Percentiles rank a stretch among this genome's conserved stretches.
phyloP scores from a whole-genome alignment of 1,140 invertebrate genomes.

The Halotydeus destructor region DNA sequence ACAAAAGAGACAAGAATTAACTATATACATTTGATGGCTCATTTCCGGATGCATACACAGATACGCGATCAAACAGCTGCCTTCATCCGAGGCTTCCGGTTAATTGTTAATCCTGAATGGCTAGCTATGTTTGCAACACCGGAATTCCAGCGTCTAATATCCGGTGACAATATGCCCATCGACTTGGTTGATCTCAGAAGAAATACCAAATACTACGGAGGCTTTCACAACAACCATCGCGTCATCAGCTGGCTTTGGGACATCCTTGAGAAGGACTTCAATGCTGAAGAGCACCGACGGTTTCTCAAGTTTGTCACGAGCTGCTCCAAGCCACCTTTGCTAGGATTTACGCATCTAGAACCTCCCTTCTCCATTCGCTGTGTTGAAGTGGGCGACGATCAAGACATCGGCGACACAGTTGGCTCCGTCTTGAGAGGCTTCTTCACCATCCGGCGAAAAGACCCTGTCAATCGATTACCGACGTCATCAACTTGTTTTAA shows the following conservation, averaged over 20 bases:
- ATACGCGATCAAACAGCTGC: conserved; percentile 87
- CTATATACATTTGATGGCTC: conserved; percentile 95
- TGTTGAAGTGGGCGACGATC: conserved; percentile 15
- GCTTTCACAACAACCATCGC: conserved; percentile 93
- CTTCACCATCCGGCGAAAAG: conserved; percentile 86
- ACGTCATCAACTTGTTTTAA: conserved; percentile 99
- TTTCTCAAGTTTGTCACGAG: conserved; percentile 99
- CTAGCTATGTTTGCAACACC: conserved; percentile 84
- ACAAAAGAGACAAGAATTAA: conserved; percentile 87
- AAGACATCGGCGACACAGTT: conserved; percentile 83
- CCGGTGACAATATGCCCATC: conserved; percentile 69
- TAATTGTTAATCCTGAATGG: conserved; percentile 88
- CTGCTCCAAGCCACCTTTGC: conserved; percentile 87
- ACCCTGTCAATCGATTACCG: conserved; percentile 81
- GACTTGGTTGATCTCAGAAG: conserved; percentile 67
- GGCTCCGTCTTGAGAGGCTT: conserved; percentile 92
- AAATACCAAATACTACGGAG: conserved; percentile 95
- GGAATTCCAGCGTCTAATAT: conserved; percentile 72
- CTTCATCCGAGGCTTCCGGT: conserved; percentile 86
- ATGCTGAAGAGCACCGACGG: conserved; percentile 63
- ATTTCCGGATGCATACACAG: conserved; percentile 91
- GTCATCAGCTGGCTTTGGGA: conserved; percentile 98
- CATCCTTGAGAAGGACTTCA: conserved; percentile 87
- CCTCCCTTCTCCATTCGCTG: conserved; percentile 80
- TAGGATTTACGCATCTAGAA: conserved; percentile 91